Evolutionary conservation across 2,113 vertebrate genomes (phyloP), one percentile per base, ranked within the genome.

Genomic region (Otocyon megalotis): DNA sequence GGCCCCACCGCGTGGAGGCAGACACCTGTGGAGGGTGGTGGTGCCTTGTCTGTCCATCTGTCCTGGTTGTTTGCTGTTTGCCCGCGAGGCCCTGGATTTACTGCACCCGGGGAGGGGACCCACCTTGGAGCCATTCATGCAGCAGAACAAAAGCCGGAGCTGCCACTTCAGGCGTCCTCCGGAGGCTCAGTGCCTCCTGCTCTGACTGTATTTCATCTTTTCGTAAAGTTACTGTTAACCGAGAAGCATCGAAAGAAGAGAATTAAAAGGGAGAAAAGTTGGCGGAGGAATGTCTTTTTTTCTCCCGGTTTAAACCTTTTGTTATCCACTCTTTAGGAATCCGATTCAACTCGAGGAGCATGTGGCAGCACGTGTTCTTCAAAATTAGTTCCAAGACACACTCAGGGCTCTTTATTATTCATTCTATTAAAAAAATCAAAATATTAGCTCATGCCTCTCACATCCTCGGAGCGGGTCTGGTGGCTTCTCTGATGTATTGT

Each of bases 361-460:
- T 4, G 26, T 90, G 97, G 97, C 95, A 94, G 93, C 92, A 97
- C 5, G 32, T 43, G 87, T 97, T 98, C 97, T 98, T 98, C 98
- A 98, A 98, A 98, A 98, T 98, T 98, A 98, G 98, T 98, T 98
- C 97, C 67, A 65, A 87, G 97, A 88, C 98, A 97, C 95, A 97
- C 97, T 98, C 87, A 32, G 98, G 94, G 97, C 96, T 98, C 98
- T 98, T 98, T 98, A 98, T 98, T 98, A 98, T 98, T 98, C 98
- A 98, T 98, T 98, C 98, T 81, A 94, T 96, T 98, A 97, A 96
- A 98, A 97, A 96, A 98, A 97, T 96, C 28, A 81, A 87, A 98
- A 98, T 98, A 98, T 98, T 98, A 98, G 97, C 97, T 84, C 97
- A 97, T 95, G 96, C 93, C 97, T 98, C 97, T 97, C 12, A 5